Percentiles rank a stretch among this genome's conserved stretches.
These are phyloP conservation scores for Neofelis nebulosa DNA, from an alignment of 2,113 vertebrate genomes.

Conservation along the genomic window DNA sequence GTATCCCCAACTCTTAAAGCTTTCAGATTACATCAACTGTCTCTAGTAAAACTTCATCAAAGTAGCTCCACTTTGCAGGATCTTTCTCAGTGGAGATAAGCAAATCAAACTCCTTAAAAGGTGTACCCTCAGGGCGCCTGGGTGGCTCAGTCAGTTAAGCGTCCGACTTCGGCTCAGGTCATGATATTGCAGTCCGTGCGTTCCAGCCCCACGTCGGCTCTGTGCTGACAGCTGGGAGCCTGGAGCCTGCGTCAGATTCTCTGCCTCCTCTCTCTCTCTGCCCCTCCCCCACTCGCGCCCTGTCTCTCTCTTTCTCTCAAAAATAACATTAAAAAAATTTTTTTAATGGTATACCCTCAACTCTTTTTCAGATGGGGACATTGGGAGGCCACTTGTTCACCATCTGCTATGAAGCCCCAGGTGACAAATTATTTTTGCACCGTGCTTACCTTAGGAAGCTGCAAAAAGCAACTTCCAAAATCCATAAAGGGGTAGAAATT, in stretches of 20 bases:
- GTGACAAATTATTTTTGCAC: conserved; percentile 13
- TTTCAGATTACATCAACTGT: neutral
- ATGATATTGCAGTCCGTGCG: too few species aligned
- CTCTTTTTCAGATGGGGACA: neutral
- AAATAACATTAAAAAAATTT: too few species aligned
- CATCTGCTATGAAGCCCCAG: neutral
- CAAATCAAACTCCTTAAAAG: neutral
- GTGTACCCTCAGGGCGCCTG: neutral
- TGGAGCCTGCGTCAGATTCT: too few species aligned
- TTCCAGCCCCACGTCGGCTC: too few species aligned
- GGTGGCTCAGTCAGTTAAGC: too few species aligned
- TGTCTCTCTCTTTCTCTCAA: too few species aligned
- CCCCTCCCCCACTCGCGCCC: too few species aligned
- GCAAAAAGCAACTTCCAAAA: neutral
- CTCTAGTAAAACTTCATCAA: neutral
- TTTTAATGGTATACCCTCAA: neutral
- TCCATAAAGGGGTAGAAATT: neutral
- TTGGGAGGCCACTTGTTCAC: neutral
- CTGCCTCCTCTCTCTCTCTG: too few species aligned
- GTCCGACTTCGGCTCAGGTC: too few species aligned
- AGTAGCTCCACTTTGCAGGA: neutral
- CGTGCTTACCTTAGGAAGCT: neutral
- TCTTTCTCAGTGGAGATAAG: neutral
- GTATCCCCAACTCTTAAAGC: neutral
- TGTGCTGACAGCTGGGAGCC: too few species aligned